Percentiles rank a stretch among this genome's conserved stretches.
Evolutionary conservation across 92 coral and sea anemone species (phyloP).

Genomic region (Epizoanthus stellaris): DNA sequence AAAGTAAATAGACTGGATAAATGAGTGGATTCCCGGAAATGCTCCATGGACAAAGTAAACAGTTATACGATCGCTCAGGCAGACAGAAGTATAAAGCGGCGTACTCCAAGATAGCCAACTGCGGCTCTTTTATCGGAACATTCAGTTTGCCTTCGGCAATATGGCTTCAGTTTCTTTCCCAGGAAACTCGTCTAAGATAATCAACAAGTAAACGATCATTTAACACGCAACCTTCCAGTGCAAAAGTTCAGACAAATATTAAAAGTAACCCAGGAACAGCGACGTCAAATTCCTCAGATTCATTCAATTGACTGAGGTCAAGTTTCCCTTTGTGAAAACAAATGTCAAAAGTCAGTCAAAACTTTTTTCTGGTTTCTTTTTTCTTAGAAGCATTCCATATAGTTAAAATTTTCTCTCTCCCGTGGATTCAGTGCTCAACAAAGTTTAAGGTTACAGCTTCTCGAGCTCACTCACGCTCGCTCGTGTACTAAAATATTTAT

Average conservation of each 20-base stretch:
- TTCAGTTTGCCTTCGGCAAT: slow-evolving; percentile 8
- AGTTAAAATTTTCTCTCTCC: too few species aligned
- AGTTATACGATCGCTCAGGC: slow-evolving; percentile 26
- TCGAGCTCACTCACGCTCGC: neutral
- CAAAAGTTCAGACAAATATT: slow-evolving; percentile 8
- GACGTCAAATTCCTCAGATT: slow-evolving; percentile 27
- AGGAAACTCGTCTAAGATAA: slow-evolving; percentile 1
- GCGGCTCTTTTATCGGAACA: neutral
- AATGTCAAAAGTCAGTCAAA: neutral
- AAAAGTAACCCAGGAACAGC: neutral
- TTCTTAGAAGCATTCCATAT: neutral
- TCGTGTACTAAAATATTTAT: neutral
- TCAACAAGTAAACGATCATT: slow-evolving; percentile 1
- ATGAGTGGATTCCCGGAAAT: slow-evolving; percentile 50
- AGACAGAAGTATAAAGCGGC: neutral
- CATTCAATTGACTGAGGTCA: slow-evolving; percentile 19
- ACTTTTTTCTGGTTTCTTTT: neutral
- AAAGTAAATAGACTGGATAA: slow-evolving; percentile 25
- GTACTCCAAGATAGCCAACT: neutral
- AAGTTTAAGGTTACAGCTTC: neutral
- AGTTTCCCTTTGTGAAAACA: neutral
- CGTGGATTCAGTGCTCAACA: neutral
- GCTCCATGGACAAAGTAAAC: slow-evolving; percentile 52
- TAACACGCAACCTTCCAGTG: neutral
- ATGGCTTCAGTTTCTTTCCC: slow-evolving; percentile 2